Base-by-base conservation (phyloP, 2,888 invertebrate genomes). In the Drosophila antonietae region DNA sequence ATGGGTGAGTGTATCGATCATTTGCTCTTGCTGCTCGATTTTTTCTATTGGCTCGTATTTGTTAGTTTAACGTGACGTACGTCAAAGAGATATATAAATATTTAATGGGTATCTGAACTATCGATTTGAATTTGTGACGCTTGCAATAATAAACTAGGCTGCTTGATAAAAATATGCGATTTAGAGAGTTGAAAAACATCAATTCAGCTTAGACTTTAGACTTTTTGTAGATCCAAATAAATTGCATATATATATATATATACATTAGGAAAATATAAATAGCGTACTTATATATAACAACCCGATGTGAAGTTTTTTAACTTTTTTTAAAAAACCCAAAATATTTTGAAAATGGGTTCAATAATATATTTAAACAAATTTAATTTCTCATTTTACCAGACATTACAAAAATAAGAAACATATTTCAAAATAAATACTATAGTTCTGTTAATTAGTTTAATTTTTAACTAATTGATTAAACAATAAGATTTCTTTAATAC, bases 21-120 rank as follows among this genome's bases (percentile, higher is more conserved):
- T 68, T 73, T 70, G 33, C 61, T 70, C 60, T 69, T 59, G 56
- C 51, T 43, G 20, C 53, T 39, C 46, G 28, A 3, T 31, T 63
- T 68, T 67, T 67, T 61, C 68, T 64, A 76, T 73, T 68, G 76
- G 76, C 69, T 62, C 73, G 66, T 63, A 75, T 78, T 68, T 78
- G 72, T 43, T 49, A 20, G 62, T 55, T 75, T 72, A 62, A 78
- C 72, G 75, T 84, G 87, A 84, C 84, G 84, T 81, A 65, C 66
- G 60, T 76, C 68, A 65, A 56, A 20, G 20, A 37, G 35, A 51
- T 53, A 37, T 37, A 1, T n/a, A 28, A 33, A 1, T n/a, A 7
- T n/a, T 8, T n/a, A 8, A 3, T 3, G 33, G 6, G 51, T 39
- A 39, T 43, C 37, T 41, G n/a, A 20, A 35, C 28, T 66, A 18